Base-by-base conservation (phyloP, 2,888 invertebrate genomes). In the Prenolepis imparis region DNA sequence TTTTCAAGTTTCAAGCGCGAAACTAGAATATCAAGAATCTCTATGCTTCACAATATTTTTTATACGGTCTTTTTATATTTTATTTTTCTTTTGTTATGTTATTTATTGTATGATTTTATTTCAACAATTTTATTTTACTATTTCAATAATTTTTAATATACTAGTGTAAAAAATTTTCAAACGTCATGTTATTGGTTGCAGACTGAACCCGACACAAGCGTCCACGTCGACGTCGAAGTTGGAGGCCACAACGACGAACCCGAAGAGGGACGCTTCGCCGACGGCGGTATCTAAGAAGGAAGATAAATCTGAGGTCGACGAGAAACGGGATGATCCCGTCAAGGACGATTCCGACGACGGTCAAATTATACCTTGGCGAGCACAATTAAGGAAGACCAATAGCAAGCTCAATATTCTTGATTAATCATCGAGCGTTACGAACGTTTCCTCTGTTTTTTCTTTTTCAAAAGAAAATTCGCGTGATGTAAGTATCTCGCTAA, bases 331-430 rank as follows among this genome's bases (percentile, higher is more conserved):
- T 92, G 95, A 96, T 86, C 21, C 74, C 9, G 64, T 78, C 63
- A 95, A 95, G 9, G 95, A 96, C 36, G 95, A 96, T 80, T 96
- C 96, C 59, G 97, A 96, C 86, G 96, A 95, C 83, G 96, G 96
- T 48, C 96, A 96, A 92, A 98, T 98, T 75, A 98, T 98, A 85
- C 98, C 98, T 0, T 98, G 98, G 98, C 96, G 98, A 92, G 98
- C 98, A 44, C 98, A 98, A 92, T 95, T 98, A 68, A 96, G 98
- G 93, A 98, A 98, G 95, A 98, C 98, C 21, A 98, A 98, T 95
- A 98, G 98, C 95, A 98, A 97, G 94, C 96, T 98, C 85, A 98
- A 97, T 95, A 96, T 98, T 91, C 96, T 98, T 92, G 98, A 97
- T 94, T 96, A 77, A 83, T 28, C 11, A 36, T 72, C 61, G 61